Evolutionary conservation across 2,113 vertebrate species (phyloP).

Genomic region (Chionis minor): DNA sequence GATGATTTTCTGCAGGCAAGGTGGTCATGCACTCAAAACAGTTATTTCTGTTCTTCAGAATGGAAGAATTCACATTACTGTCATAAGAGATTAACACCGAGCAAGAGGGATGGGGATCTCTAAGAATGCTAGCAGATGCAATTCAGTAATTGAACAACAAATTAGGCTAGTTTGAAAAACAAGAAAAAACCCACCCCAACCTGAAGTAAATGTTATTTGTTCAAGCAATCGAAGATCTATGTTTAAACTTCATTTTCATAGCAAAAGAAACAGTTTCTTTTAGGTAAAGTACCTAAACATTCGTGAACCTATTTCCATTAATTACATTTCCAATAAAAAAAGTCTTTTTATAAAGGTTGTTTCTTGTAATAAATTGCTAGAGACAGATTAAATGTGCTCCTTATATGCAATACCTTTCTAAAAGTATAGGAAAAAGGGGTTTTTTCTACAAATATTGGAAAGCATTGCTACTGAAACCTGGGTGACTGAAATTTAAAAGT

Average conservation of each 20-base stretch:
- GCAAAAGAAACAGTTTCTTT: neutral
- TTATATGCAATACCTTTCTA: neutral
- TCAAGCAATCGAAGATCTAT: neutral
- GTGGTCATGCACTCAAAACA: neutral
- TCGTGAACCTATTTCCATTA: neutral
- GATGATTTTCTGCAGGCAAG: neutral
- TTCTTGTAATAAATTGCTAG: neutral
- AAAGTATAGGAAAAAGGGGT: neutral
- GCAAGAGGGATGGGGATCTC: neutral
- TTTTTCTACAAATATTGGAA: neutral
- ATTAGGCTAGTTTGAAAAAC: neutral
- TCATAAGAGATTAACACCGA: neutral
- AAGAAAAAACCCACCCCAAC: neutral
- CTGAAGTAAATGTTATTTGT: neutral
- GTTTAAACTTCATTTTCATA: neutral
- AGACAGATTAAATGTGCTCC: neutral
- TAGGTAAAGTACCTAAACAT: neutral
- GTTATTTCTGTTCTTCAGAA: neutral
- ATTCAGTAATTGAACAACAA: neutral
- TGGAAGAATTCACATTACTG: neutral
- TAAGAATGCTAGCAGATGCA: neutral
- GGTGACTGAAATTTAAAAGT: neutral
- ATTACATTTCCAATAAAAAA: neutral
- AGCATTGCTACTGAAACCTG: neutral
- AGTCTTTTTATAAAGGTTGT: fast-evolving